Percentiles rank a stretch among this genome's conserved stretches.
These are phyloP conservation scores for Sapayoa aenigma DNA, from an alignment of 2,113 vertebrate species.

Conservation along the genomic window DNA sequence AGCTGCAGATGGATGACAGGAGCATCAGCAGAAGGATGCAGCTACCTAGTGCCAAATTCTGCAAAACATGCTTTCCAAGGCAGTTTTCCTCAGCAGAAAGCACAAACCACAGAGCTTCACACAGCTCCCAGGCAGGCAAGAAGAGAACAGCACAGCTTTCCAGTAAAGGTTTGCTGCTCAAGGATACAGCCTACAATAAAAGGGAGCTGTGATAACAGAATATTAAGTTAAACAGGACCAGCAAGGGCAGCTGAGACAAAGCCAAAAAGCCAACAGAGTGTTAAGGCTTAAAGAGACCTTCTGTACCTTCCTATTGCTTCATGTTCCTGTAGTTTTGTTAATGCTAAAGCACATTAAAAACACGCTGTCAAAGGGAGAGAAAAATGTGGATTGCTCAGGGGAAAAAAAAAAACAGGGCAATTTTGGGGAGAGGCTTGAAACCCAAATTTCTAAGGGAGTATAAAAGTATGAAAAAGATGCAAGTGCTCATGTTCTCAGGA, in stretches of 20 bases:
- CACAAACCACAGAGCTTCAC: not conserved
- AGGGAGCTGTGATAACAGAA: not conserved
- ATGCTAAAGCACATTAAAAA: not conserved
- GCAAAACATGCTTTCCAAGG: slow-evolving; percentile 1
- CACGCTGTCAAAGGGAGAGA: not conserved
- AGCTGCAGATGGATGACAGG: slow-evolving; percentile 10
- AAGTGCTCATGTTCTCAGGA: not conserved
- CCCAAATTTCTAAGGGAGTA: not conserved
- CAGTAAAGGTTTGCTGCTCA: not conserved
- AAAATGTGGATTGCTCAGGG: not conserved
- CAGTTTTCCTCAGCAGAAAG: slow-evolving; percentile 17
- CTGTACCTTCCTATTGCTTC: not conserved
- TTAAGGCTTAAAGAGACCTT: not conserved
- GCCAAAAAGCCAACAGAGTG: not conserved
- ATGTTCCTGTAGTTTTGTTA: not conserved
- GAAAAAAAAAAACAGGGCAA: not conserved
- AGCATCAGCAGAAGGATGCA: slow-evolving; percentile 26
- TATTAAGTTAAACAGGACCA: not conserved
- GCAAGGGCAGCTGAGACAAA: slow-evolving; percentile 13
- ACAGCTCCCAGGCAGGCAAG: not conserved
- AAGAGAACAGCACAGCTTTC: not conserved
- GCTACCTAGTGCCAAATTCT: not conserved
- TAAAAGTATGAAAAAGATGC: not conserved
- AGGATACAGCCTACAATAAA: not conserved
- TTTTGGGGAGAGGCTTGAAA: not conserved